Evolutionary conservation across 2,113 vertebrate genomes (phyloP), one percentile per base, ranked within the genome.

Genomic region (Saccopteryx bilineata): DNA sequence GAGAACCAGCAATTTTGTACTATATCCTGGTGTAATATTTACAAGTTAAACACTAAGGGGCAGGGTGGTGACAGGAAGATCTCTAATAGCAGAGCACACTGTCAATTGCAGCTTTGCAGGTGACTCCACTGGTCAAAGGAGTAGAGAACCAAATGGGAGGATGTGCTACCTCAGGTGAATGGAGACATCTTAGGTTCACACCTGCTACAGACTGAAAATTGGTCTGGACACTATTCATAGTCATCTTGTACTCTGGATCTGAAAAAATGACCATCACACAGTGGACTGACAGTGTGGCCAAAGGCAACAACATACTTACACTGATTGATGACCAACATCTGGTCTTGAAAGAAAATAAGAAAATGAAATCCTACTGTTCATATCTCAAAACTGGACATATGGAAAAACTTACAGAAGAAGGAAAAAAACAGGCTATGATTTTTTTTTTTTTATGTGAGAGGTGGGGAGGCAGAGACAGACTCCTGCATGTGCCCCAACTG

Each of bases 1-100:
- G 84, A 84, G 75, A 96, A 87, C 92, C 63, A 91, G 93, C 89
- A 95, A 95, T 96, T 97, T 97, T 86, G 79, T 94, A 21, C 60
- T 48, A 17, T 86, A 60, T 90, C 75, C 92, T 95, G 80, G 66
- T 80, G 46, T 50, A 74, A 8, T 63, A 66, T 93, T 79, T 72
- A 71, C 39, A 96, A 63, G 48, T 60, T 31, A 96, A 97, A 87
- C 87, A 71, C 96, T 69, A 65, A n/a, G 84, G 84, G 90, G 83
- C 90, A 80, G 87, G 96, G 94, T 39, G 54, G 87, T 23, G 83
- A 80, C 80, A 87, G 95, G 96, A 97, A 96, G 93, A 75, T 87
- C 65, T 33, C 48, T 91, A 76, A 81, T 63, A 86, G 83, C 80
- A 95, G 90, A 2, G 46, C 14, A 33, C 50, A 82, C 5, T 48